Evolutionary conservation across 2,113 vertebrate genomes (phyloP), one percentile per base, ranked within the genome.

Genomic region (Telmatochromis sp.): DNA sequence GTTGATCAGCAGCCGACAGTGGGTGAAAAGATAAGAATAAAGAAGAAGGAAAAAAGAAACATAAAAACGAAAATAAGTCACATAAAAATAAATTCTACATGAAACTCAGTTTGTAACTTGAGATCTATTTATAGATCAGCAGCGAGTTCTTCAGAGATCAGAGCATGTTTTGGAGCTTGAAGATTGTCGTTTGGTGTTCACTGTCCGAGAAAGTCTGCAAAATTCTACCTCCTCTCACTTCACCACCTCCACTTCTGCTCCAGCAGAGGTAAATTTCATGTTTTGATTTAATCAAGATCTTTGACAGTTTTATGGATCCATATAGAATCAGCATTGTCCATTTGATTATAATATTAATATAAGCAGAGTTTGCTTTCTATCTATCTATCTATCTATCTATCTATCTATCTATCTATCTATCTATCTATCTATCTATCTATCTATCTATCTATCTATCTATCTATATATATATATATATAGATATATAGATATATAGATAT

Each of bases 291-390:
- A 58, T 57, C 54, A 14, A 26, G 3, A 9, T 3, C 55, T 58
- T 58, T 58, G 55, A 58, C 7, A 58, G 23, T 58, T 58, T 28
- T 58, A 58, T 58, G 13, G 55, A 28, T 58, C 13, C 23, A 58
- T 58, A 15, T 15, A 58, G 55, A 58, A 58, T 58, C 23, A 58
- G 2, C 4, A 58, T 58, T 28, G 13, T 58, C 23, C 7, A 28
- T 57, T 55, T 26, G 2, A 55, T 54, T 1, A 23, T 23, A 54
- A 54, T 0, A 54, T 0, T 54, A 54, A 54, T 12, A 54, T 23
- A 12, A 12, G 0, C 21, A 55, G 21, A 55, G 1, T 55, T 55
- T 23, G 2, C 53, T 89, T 55, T 2, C 6, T 21, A 0, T 54
- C n/a, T 7, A 2, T 54, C n/a, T 9, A 50, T 9, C 15, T 8